Conservation (phyloP, 2,888 invertebrate species). For the Dromius quadrimaculatus region DNA sequence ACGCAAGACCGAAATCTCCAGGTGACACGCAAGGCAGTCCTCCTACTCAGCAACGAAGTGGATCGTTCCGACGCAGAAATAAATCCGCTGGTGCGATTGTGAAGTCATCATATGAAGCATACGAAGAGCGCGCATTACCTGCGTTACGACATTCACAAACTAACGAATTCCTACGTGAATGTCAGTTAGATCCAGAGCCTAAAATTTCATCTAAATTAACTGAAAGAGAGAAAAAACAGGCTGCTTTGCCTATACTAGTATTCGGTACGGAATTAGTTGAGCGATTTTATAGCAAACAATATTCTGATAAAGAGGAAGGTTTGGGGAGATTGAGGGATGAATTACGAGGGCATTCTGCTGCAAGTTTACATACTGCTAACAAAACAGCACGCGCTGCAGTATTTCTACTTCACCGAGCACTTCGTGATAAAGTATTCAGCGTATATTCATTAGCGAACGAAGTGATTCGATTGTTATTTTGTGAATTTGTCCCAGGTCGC, state of each 20-base stretch:
- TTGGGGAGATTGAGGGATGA: conserved; percentile 76
- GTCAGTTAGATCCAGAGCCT: conserved; percentile 72
- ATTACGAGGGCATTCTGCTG: conserved; percentile 66
- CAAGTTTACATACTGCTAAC: conserved; percentile 72
- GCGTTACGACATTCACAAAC: conserved; percentile 87
- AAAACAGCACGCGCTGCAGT: conserved; percentile 88
- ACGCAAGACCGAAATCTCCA: neutral
- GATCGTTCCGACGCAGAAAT: conserved; percentile 73
- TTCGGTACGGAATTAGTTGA: conserved; percentile 93
- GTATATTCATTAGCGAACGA: conserved; percentile 89
- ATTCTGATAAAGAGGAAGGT: conserved; percentile 90
- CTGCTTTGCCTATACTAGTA: conserved; percentile 89
- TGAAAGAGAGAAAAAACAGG: conserved; percentile 87
- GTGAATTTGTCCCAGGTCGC: conserved; percentile 87
- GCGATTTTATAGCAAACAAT: conserved; percentile 91
- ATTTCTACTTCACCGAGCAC: conserved; percentile 80
- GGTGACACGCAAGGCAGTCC: neutral
- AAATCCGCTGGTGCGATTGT: conserved; percentile 74
- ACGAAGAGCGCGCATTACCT: conserved; percentile 87
- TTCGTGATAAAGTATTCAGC: conserved; percentile 90
- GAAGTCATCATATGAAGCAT: conserved; percentile 83
- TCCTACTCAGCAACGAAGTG: conserved; percentile 64
- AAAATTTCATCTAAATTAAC: conserved; percentile 74
- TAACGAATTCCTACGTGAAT: conserved; percentile 83
- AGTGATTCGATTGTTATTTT: conserved; percentile 82